Base-by-base conservation (phyloP, 2,888 invertebrate genomes). In the Bruchidius siliquastri region DNA sequence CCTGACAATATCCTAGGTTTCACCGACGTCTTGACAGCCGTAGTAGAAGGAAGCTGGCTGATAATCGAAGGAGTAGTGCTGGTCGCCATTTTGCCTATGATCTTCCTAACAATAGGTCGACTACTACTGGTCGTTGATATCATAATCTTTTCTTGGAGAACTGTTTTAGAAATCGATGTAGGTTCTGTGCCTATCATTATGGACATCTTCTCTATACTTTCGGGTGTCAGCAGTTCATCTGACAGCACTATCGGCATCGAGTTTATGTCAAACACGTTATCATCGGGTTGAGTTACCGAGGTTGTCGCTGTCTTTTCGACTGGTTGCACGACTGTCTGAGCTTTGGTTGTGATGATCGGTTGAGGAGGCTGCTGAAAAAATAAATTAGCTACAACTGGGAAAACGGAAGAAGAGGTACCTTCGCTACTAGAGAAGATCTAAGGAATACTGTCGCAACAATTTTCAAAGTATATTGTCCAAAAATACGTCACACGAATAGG, bases 161-260 rank as follows among this genome's bases (percentile, higher is more conserved):
- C 69, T 8, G 72, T 68, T 21, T 69, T 70, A 22, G 26, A 22
- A 1, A 1, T 13, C 0, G 73, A 22, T 49, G 72, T 22, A 1
- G 75, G 20, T 2, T 77, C 76, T 30, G 74, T 72, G 10, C 73
- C 73, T 13, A 78, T 74, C 18, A 79, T 76, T 69, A 79, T 76
- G 0, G 92, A 92, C 89, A 92, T 90, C 81, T 91, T 91, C 79
- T 92, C 91, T 72, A 92, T 90, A 80, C 86, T 91, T 81, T 92
- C 92, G 0, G 92, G 89, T 0, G 91, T 91, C 74, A 92, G 84
- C 68, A 91, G 89, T 79, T 93, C 92, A 79, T 93, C 93, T 49
- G 92, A 91, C 68, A 93, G 84, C 2, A 93, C 92, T 76, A 93
- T 92, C 0, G 93, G 93, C 92, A 93, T 93, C 0, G 92, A 92